Base-by-base conservation (phyloP, 2,113 vertebrate species). In the Carollia perspicillata region DNA sequence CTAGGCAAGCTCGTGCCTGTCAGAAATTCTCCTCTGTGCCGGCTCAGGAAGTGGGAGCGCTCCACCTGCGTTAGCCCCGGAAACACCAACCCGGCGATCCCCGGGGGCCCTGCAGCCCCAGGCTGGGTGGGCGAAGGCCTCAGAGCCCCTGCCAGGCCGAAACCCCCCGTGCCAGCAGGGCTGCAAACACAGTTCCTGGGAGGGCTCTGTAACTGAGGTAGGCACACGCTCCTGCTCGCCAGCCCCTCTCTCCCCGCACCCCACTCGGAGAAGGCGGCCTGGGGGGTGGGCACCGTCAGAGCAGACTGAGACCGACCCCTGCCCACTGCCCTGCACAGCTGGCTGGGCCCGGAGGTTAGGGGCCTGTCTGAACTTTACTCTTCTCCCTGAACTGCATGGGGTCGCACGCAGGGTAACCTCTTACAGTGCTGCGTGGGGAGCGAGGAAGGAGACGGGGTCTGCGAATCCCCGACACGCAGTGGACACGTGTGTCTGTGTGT, bases 71-170 rank as follows among this genome's bases (percentile, higher is more conserved):
- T 35, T 35, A 49, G 58, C 60, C 8, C 49, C 28, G 42, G 72
- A 28, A 26, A 28, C 23, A 28, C 55, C 23, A 13, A 14, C 6
- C 8, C 4, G 8, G 12, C 5, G 12, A 2, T 1, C 4, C 30
- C 26, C 1, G 26, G 66, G 66, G 20, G 12, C 26, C 53, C 77
- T 26, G 23, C 2, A 0, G 10, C 42, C n/a, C n/a, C 11, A 13
- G 1, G 30, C 26, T 28, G n/a, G n/a, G 8, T 53, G 68, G 49
- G 2, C 0, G 17, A 40, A 44, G n/a, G 18, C 42, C 40, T 37
- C 65, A 1, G 26, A 58, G 42, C 6, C 65, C 40, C 0, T 0
- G 20, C 8, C 49, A 33, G 87, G 33, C 30, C 2, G 0, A 22
- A 1, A 28, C 8, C 60, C 30, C 20, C 65, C 7, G 26, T 9